Base-by-base conservation (phyloP, 1,140 invertebrate genomes). In the Drosophila leontia region DNA sequence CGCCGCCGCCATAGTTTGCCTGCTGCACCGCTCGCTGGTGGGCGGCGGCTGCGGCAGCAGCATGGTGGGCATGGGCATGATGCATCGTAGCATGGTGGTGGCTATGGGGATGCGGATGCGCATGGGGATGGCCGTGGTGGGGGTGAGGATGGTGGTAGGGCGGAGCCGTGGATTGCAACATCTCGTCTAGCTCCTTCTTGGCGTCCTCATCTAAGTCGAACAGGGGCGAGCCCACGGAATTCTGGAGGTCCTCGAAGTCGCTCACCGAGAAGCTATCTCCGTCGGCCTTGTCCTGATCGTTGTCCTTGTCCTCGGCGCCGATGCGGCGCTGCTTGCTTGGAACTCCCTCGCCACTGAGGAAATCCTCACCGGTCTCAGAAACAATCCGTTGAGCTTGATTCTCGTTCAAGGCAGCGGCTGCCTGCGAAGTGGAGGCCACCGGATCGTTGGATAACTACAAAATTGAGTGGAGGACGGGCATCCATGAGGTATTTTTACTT, bases 201-300 rank as follows among this genome's bases (percentile, higher is more conserved):
- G 92, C 88, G 77, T 92, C 91, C 79, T 92, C 88, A 92, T 92
- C 92, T 91, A 92, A 92, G 86, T 92, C 87, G 68, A 92, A 92
- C 47, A 92, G 72, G 64, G 84, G 82, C 75, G 92, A 92, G 77
- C 82, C 82, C 78, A 92, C 74, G 23, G 87, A 91, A 58, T 87
- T 71, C 44, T 88, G 74, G n/a, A 92, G 60, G 56, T 91, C 91
- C 51, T 84, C 80, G 50, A 88, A 88, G 57, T 88, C 84, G 61
- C 78, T 70, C 15, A 68, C 59, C 34, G 78, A 74, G 53, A 71
- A 88, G 50, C 47, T 71, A 12, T 77, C 56, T 17, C 63, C 75
- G 75, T 84, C 75, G 51, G 32, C 48, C 34, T 60, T 56, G 48
- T 63, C 39, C 19, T 23, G 37, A 39, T 60, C 61, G 47, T 65